These are phyloP conservation scores for Scolopax bukidnonensis DNA, from an alignment of 2,797 vertebrate species.

Conservation along the genomic window DNA sequence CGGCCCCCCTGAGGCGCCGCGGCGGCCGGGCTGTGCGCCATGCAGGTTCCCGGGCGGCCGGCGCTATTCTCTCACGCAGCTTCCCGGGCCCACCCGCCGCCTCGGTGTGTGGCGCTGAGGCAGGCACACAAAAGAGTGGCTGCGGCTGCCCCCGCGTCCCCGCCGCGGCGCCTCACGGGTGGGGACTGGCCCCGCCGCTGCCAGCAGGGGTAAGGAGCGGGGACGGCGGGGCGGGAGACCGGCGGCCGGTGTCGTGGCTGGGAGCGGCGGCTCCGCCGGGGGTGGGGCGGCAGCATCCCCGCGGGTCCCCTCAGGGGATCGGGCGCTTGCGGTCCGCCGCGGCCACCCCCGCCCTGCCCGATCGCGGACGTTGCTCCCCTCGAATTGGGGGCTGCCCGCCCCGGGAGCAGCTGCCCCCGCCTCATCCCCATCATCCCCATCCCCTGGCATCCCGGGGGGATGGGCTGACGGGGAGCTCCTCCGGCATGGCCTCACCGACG, in stretches of 20 bases:
- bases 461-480: not conserved
- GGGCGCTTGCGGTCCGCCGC: not conserved
- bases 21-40: not conserved
- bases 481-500: not conserved
- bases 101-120: slow-evolving; percentile 29
- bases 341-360: not conserved
- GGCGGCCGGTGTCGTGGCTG: not conserved
- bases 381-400: not conserved
- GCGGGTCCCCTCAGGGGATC: not conserved
- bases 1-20: not conserved
- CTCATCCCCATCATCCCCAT: not conserved
- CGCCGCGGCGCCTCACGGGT: not conserved
- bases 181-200: not conserved
- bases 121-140: slow-evolving; percentile 47
- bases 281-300: not conserved
- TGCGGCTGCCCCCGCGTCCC: not conserved
- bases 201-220: slow-evolving; percentile 21
- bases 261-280: not conserved
- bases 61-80: not conserved
- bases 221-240: not conserved
- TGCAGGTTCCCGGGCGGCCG: slow-evolving; percentile 48
- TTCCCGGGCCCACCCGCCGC: not conserved
- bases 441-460: not conserved
- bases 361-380: not conserved
- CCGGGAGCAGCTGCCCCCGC: not conserved